A percentile compares a stretch with the other conserved stretches of the same genome.
These are phyloP conservation scores for Callosobruchus maculatus DNA, from an alignment of 2,888 invertebrate genomes.

Conservation along the genomic window DNA sequence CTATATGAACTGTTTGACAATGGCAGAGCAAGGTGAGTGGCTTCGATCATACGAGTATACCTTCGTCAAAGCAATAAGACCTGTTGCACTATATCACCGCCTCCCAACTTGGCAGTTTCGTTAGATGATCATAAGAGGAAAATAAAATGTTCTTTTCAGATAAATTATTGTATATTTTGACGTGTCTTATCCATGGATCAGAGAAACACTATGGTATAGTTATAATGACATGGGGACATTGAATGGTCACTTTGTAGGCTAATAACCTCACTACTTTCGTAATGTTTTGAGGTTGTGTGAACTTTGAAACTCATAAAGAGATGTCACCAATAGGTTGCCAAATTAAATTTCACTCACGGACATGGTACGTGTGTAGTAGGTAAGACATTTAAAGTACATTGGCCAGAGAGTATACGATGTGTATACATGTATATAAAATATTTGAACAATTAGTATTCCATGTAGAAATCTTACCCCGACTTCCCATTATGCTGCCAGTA, in stretches of 20 bases:
- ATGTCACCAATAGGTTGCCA: neutral
- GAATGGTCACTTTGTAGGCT: neutral
- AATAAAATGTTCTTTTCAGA: too few species aligned
- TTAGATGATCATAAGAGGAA: too few species aligned
- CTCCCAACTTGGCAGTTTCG: too few species aligned
- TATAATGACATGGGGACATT: neutral
- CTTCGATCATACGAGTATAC: too few species aligned
- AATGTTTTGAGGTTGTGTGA: neutral
- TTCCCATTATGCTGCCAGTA: conserved; percentile 29
- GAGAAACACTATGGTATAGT: too few species aligned
- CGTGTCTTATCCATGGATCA: too few species aligned
- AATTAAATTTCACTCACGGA: neutral
- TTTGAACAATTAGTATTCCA: conserved; percentile 31
- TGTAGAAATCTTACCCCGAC: conserved; percentile 22
- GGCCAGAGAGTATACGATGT: conserved; percentile 6
- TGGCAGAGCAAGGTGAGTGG: conserved; percentile 62
- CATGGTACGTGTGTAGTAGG: neutral
- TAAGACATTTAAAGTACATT: neutral
- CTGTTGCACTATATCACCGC: too few species aligned
- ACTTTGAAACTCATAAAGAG: neutral
- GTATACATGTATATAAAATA: conserved; percentile 12
- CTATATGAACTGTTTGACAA: conserved; percentile 69
- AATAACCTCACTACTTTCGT: neutral
- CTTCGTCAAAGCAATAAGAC: too few species aligned
- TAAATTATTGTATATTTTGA: too few species aligned